Conservation (phyloP, 2,113 vertebrate species). For the Ptyas mucosa region DNA sequence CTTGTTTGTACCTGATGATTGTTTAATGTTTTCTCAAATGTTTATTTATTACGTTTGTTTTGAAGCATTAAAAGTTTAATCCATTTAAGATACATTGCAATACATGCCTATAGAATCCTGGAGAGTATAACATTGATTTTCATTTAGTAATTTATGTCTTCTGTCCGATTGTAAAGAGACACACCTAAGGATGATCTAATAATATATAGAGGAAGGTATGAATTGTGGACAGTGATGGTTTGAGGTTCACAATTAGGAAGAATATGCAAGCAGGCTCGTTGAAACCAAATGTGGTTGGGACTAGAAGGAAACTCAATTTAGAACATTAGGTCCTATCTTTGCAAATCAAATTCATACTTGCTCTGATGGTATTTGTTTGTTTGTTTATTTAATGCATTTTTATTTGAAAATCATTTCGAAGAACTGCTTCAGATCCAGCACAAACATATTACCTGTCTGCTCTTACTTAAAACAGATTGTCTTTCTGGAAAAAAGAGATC, state of each 20-base stretch:
- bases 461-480: background rate
- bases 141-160: background rate
- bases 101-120: conserved; percentile 8
- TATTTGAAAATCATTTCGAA: background rate
- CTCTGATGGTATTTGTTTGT: background rate
- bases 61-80: background rate
- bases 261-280: background rate
- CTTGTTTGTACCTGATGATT: conserved; percentile 34
- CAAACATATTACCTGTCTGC: background rate
- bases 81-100: conserved; percentile 2
- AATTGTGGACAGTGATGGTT: background rate
- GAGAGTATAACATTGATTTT: conserved; percentile 2
- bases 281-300: background rate
- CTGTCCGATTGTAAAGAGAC: background rate
- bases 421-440: background rate
- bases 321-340: background rate
- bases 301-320: background rate
- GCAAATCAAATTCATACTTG: background rate
- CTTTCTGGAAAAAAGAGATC: background rate
- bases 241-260: background rate
- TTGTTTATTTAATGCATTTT: background rate
- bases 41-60: background rate
- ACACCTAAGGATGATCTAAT: background rate
- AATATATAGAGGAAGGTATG: background rate
- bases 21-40: background rate